Evolutionary conservation across 1,140 invertebrate genomes (phyloP), one percentile per base, ranked within the genome.

Genomic region (Anagrus nilaparvatae): DNA sequence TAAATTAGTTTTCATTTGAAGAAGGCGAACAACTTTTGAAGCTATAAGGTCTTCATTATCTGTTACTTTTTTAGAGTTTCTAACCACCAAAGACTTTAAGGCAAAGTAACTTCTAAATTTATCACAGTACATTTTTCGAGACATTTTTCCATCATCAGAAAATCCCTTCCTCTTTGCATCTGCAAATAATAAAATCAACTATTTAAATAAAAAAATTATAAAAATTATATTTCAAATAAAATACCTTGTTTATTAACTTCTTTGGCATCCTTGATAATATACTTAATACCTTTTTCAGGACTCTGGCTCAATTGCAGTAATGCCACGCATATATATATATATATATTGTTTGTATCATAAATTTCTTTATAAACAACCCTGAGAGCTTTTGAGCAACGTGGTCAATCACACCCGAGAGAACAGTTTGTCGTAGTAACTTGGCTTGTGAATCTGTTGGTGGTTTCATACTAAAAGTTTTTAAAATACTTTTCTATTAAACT

Each of bases 311-410:
- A 98, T 87, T n/a, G 81, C 86, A 1, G 85, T 84, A 0, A 97
- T 74, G 37, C 87, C 87, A 60, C 88, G 77, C 74, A 97, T 87
- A 48, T 88, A 89, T 61, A 87, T 81, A 63, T 86, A 89, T n/a
- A n/a, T n/a, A n/a, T n/a, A n/a, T n/a, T n/a, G 44, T 74, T 76
- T 0, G 81, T 79, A 63, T 98, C 89, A 49, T 87, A 87, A 19
- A 97, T 70, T 62, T 97, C 89, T 66, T 97, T 92, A 65, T 92
- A 99, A 17, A 96, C 75, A 10, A 99, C 77, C 82, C 83, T 8
- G 67, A 67, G 23, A 88, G 73, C 59, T 82, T 85, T 32, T 72
- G 81, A 0, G 90, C 95, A 10, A 99, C 82, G 54, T 90, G 86
- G 68, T 98, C 91, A 1, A 79, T 82, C 61, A 93, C 74, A 2